phyloP scores from a whole-genome alignment of 2,113 vertebrate species.

The Nycticorax nycticorax region DNA sequence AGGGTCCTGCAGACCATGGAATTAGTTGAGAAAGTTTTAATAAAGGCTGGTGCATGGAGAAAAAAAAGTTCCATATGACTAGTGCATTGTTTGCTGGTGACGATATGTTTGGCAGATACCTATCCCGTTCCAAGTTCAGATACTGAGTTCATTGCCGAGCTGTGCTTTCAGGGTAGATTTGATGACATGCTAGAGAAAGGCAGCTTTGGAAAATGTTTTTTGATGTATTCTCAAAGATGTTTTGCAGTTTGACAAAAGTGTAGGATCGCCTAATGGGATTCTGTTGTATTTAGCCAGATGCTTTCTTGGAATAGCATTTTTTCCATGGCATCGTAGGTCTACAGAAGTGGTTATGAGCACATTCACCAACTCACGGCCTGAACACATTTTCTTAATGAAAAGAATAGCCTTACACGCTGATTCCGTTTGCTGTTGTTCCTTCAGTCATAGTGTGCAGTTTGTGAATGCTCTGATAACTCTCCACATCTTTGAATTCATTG shows the following conservation, averaged over 20 bases:
- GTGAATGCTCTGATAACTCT: not conserved
- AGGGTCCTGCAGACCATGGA: not conserved
- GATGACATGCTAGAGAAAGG: slow-evolving; percentile 42
- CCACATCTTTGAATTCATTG: not conserved
- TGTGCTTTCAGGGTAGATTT: slow-evolving; percentile 43
- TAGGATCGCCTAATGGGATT: slow-evolving; percentile 30
- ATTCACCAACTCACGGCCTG: not conserved
- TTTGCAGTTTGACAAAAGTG: slow-evolving; percentile 27
- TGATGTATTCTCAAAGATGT: slow-evolving; percentile 46
- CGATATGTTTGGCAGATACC: slow-evolving; percentile 15
- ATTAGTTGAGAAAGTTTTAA: slow-evolving; percentile 47
- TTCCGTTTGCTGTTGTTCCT: not conserved
- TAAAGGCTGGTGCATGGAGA: slow-evolving; percentile 20
- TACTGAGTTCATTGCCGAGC: slow-evolving; percentile 16
- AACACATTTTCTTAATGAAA: not conserved
- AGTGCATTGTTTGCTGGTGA: slow-evolving; percentile 57
- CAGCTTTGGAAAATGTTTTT: slow-evolving; percentile 41
- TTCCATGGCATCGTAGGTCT: slow-evolving; percentile 66
- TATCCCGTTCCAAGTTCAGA: slow-evolving; percentile 33
- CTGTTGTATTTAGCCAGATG: slow-evolving; percentile 65
- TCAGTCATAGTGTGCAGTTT: not conserved
- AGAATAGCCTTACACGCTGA: not conserved
- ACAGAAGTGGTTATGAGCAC: slow-evolving; percentile 54
- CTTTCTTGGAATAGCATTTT: slow-evolving; percentile 68
- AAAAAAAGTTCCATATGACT: slow-evolving; percentile 7